Conservation (phyloP, 2,797 vertebrate species). For the Odontamblyopus rebecca region DNA sequence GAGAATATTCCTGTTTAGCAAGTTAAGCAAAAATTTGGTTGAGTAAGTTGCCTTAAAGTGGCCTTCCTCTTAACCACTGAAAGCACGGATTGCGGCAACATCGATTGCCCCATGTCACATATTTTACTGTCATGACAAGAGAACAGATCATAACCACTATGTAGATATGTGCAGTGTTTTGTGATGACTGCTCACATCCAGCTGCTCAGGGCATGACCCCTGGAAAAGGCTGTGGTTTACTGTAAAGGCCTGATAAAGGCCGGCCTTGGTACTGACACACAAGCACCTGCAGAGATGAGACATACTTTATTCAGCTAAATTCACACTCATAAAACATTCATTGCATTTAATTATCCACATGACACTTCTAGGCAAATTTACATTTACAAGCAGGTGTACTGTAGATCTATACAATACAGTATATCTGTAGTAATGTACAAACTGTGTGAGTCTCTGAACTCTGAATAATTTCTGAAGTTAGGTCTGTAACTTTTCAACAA, state of each 20-base stretch:
- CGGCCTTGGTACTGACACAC: constrained; percentile 67
- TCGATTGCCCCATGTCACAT: constrained; percentile 46
- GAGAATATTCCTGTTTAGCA: neutral
- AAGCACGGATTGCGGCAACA: constrained; percentile 20
- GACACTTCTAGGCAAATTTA: neutral
- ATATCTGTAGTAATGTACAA: no score
- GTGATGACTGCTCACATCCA: constrained; percentile 58
- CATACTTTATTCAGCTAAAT: constrained; percentile 29
- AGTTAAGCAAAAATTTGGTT: neutral
- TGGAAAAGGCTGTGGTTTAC: constrained; percentile 62
- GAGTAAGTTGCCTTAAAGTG: constrained; percentile 23
- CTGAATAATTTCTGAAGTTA: constrained; percentile 45
- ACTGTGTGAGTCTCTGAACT: no score
- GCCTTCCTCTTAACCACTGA: constrained; percentile 42
- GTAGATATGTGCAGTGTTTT: constrained; percentile 59
- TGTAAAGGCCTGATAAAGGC: constrained; percentile 63
- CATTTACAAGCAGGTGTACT: neutral
- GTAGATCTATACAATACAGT: no score
- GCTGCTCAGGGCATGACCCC: constrained; percentile 67
- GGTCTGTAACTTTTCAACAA: constrained; percentile 66
- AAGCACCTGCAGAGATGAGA: constrained; percentile 62
- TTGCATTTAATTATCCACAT: neutral
- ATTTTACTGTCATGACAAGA: constrained; percentile 45
- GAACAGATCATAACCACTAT: constrained; percentile 31
- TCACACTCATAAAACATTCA: neutral